Evolutionary conservation across 2,113 vertebrate genomes (phyloP).

Genomic region (Penelope pileata): DNA sequence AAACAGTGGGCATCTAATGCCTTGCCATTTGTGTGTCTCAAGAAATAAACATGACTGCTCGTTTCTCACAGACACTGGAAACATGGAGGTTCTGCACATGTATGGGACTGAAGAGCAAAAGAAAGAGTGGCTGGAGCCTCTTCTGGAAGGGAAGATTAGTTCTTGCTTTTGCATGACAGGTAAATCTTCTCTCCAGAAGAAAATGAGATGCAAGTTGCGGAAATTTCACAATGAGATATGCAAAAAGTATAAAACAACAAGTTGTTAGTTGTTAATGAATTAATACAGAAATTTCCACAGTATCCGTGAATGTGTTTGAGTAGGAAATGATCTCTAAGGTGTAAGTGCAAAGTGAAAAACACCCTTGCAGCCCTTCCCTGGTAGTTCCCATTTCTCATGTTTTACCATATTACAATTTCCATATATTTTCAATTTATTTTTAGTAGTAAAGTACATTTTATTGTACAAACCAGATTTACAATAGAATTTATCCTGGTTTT

Average conservation of each 20-base stretch:
- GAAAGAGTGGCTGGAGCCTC: constrained; percentile 89
- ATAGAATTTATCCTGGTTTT: neutral
- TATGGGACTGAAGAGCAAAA: constrained; percentile 92
- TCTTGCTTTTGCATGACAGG: constrained; percentile 98
- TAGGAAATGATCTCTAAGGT: neutral
- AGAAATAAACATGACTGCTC: neutral
- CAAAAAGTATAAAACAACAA: neutral
- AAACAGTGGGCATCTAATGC: neutral
- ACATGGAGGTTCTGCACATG: constrained; percentile 94
- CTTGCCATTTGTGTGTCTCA: neutral
- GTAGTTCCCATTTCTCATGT: neutral
- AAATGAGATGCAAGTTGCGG: neutral
- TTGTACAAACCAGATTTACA: neutral
- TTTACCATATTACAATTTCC: neutral
- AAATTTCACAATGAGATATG: neutral
- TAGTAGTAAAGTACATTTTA: neutral
- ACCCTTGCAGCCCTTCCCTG: neutral
- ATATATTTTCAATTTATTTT: neutral
- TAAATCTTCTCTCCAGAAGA: constrained; percentile 53
- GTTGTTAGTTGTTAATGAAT: neutral
- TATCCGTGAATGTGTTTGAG: neutral
- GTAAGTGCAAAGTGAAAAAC: neutral
- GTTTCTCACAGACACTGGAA: constrained; percentile 86
- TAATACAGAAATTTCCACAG: neutral
- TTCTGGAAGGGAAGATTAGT: constrained; percentile 86